phyloP scores from a whole-genome alignment of 2,113 vertebrate species.

The Myrmophylax atrothorax region DNA sequence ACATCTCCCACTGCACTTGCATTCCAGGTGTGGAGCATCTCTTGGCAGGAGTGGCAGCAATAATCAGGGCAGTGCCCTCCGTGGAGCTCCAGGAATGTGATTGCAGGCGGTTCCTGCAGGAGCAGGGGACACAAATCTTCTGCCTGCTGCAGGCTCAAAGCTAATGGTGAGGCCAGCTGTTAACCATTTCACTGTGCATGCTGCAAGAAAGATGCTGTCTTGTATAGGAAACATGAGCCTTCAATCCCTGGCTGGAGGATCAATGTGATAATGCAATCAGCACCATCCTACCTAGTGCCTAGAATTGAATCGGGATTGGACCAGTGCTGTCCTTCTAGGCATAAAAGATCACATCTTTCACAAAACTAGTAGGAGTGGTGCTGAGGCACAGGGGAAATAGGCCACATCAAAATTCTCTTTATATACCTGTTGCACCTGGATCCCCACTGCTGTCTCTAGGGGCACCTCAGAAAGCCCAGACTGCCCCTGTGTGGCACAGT shows the following conservation, averaged over 20 bases:
- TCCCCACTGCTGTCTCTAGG: background rate
- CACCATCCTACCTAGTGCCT: background rate
- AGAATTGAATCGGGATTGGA: background rate
- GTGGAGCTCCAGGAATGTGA: background rate
- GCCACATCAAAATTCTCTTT: background rate
- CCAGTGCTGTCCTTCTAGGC: background rate
- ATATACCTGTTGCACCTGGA: background rate
- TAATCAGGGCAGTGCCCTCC: background rate
- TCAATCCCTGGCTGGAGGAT: background rate
- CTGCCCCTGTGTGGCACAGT: background rate
- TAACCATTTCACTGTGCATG: background rate
- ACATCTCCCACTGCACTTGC: background rate
- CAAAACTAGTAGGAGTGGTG: background rate
- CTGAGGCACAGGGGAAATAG: background rate
- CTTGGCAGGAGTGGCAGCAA: background rate
- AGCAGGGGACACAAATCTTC: background rate
- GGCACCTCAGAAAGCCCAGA: background rate
- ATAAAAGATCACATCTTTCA: background rate
- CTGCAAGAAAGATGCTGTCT: background rate
- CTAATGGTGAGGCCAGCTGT: background rate
- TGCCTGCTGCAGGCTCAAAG: background rate
- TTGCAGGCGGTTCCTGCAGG: fast-evolving
- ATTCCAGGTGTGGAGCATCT: background rate
- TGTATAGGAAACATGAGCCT: fast-evolving
- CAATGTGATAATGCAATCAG: background rate